Evolutionary conservation across 2,797 vertebrate species (phyloP), one percentile per base, ranked within the genome.

Genomic region (Hemitrygon akajei): DNA sequence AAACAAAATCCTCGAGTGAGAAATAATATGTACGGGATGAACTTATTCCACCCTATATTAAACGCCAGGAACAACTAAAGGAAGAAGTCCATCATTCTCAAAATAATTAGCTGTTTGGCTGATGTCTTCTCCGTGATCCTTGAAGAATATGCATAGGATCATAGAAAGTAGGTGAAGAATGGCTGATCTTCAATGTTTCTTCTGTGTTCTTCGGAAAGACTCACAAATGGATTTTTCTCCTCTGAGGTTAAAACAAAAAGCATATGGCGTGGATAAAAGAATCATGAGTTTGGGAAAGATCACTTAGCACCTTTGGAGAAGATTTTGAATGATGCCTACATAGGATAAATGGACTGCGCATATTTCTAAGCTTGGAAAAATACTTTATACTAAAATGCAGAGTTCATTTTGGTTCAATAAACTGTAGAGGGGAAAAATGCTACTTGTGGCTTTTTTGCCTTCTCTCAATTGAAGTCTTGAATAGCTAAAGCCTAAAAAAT

Each of bases 91-190:
- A 89, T 37, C 63, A 37, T 37, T 69, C n/a, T 37, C 63, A 7
- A 34, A 87, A 87, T 87, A 87, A 87, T 87, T n/a, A 69, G 86
- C 86, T 34, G n/a, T 22, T 89, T 30, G 22, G n/a, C 60, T 69
- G 60, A 37, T 69, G 63, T 34, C 86, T 20, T 11, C 18, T 69
- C 18, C 37, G 1, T 2, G 20, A 69, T 16, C 47, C 63, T 69
- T 34, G 18, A 89, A 63, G n/a, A 66, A 3, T 34, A 3, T 7
- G 18, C 58, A 66, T n/a, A 63, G n/a, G 6, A 66, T n/a, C n/a
- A 6, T n/a, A 22, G 25, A 25, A 75, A 22, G 34, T 37, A 37
- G 63, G n/a, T 37, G 47, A 37, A 69, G 60, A 89, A 89, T n/a
- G 18, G 30, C 30, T 22, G 58, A 87, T 1, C 84, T 37, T 66